Base-by-base conservation (phyloP, 2,888 invertebrate species). In the Electrophaes corylata region DNA sequence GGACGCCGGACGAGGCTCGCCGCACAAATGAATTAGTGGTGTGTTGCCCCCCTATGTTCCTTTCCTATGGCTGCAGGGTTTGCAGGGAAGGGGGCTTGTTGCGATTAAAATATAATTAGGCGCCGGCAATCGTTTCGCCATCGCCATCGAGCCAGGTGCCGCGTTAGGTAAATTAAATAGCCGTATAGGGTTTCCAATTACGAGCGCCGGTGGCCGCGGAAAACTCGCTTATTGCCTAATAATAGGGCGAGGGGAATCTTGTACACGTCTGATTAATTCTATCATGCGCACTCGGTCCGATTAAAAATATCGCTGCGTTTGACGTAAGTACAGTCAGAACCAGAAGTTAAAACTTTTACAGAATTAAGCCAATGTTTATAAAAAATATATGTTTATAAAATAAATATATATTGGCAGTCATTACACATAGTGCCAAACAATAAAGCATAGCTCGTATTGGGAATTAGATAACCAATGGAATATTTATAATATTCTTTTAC, bases 81-180 rank as follows among this genome's bases (percentile, higher is more conserved):
- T 26, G 31, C 26, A 43, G 45, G 33, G 53, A n/a, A 49, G 45
- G 58, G 76, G 75, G 81, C 75, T 75, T 78, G 84, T 84, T 83
- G 84, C 88, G 88, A 91, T 91, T 91, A 91, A 91, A 91, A 89
- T 88, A 91, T 91, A 91, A 91, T 91, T 91, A 91, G 90, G 86
- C 85, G 83, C 80, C 78, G 84, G 87, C 88, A 88, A 91, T 91
- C 87, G 89, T 91, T 90, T 91, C 84, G 81, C 86, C 86, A 90
- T 89, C 84, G 81, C 85, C 85, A 88, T 91, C 85, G 87, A 81
- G 84, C 81, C 91, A 91, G 89, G 89, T 90, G 89, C 84, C 78
- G 79, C 78, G 78, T 84, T 84, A 87, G 86, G 88, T 88, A 86
- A 86, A 90, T 91, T 88, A 90, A 90, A 91, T 82, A 85, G 79